Percentiles rank a stretch among this genome's conserved stretches.
These are phyloP conservation scores for Rhyzopertha dominica DNA, from an alignment of 1,140 invertebrate species.

Conservation along the genomic window DNA sequence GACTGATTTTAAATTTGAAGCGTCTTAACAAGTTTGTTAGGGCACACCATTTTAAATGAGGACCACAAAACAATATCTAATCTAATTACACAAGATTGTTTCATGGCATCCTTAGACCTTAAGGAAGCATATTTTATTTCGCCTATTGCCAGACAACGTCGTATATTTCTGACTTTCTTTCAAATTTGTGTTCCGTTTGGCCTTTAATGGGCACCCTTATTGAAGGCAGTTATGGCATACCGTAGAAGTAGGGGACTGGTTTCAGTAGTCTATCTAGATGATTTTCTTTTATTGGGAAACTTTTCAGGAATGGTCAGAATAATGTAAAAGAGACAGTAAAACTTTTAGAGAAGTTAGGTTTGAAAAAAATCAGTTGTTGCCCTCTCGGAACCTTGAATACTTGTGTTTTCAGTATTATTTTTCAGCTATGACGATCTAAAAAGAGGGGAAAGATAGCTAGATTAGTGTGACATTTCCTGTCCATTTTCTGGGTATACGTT, in stretches of 20 bases:
- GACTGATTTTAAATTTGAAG: slow-evolving; percentile 23
- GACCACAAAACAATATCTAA: slow-evolving; percentile 15
- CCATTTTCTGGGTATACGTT: slow-evolving; percentile 21
- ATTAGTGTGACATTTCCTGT: slow-evolving; percentile 12
- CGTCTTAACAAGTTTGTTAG: slow-evolving; percentile 16
- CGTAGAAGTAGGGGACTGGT: slow-evolving; percentile 15
- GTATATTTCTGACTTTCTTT: slow-evolving; percentile 11
- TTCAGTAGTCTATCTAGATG: slow-evolving; percentile 35
- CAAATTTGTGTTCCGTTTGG: slow-evolving; percentile 9
- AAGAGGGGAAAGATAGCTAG: slow-evolving; percentile 17
- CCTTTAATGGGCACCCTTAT: slow-evolving; percentile 14
- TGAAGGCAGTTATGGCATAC: slow-evolving; percentile 21
- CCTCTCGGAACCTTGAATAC: slow-evolving; percentile 20
- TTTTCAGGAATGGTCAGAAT: slow-evolving; percentile 8
- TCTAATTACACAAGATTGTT: slow-evolving; percentile 6
- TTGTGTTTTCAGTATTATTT: slow-evolving; percentile 27
- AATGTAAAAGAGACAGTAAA: slow-evolving; percentile 2
- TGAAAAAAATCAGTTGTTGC: slow-evolving; percentile 23
- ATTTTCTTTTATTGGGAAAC: slow-evolving; percentile 29
- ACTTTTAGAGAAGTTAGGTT: slow-evolving; percentile 13
- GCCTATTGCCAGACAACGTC: neutral
- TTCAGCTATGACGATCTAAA: slow-evolving; percentile 17
- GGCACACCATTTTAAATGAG: slow-evolving; percentile 23
- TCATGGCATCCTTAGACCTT: slow-evolving; percentile 19
- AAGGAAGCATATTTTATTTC: slow-evolving; percentile 7